Base-by-base conservation (phyloP, 1,140 invertebrate species). In the Neodiprion pinetum region DNA sequence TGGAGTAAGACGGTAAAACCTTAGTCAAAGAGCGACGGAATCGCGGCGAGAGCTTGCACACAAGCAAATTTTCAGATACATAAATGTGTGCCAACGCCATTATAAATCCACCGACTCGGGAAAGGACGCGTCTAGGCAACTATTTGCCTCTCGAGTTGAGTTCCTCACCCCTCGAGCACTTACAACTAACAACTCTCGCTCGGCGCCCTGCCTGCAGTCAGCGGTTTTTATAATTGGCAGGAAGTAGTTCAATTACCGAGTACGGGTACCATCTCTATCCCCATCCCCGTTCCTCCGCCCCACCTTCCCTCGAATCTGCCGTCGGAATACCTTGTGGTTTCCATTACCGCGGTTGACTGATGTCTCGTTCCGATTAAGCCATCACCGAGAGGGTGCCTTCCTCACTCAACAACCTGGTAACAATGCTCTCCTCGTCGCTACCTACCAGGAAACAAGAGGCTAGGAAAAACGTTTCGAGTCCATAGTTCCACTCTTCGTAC, bases 141-240 rank as follows among this genome's bases (percentile, higher is more conserved):
- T 61, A 61, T 61, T 61, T 61, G 53, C 53, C 53, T 61, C 53
- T 61, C 53, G 28, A 40, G 28, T 40, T 40, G 28, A 40, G 28
- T 40, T 40, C 28, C 28, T 40, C 28, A 40, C 28, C 74, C 72
- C 66, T 79, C 78, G 73, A 75, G 65, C 67, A 75, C n/a, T 48
- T 71, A 70, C 74, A 76, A 76, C 76, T 81, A 80, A 80, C 76
- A 76, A 82, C 72, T 77, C 74, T 40, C 28, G 28, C 28, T 40
- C 28, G 28, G 28, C 5, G 28, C 28, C 28, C n/a, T 12, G 68
- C 21, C 72, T 70, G 72, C 47, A 79, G 81, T 83, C 82, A 82
- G 81, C 82, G 82, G 73, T 82, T 83, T 82, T 83, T 83, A 81
- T 82, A 82, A 83, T 83, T 82, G 80, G 76, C 79, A 79, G 82